Conservation (phyloP, 2,888 invertebrate species). For the Cephus runcator region DNA sequence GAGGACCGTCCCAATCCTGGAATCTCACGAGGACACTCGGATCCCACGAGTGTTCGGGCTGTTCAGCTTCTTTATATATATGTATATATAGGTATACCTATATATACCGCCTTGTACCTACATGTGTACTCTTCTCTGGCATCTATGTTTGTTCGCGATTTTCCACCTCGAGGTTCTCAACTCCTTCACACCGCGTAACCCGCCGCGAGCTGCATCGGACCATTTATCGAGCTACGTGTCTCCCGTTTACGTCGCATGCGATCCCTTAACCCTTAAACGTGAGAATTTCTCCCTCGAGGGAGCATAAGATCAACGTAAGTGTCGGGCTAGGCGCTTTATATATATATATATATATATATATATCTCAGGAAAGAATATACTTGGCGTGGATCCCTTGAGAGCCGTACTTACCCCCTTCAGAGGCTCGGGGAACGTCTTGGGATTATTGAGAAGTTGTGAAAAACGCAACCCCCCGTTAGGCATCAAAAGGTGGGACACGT, state of each 20-base stretch:
- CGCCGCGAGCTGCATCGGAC: background rate
- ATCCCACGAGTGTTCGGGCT: background rate
- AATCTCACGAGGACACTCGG: constrained; percentile 23
- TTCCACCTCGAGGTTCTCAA: background rate
- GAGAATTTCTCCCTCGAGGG: background rate
- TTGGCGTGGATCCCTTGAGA: background rate
- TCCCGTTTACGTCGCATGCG: background rate
- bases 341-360: background rate
- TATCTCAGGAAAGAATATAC: background rate
- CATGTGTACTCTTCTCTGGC: background rate
- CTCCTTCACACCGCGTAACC: background rate
- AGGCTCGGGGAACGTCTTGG: background rate
- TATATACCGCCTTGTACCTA: background rate
- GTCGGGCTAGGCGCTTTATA: background rate
- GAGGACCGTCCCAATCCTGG: constrained; percentile 45
- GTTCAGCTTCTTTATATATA: background rate
- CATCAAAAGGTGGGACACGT: background rate
- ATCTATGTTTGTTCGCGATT: background rate
- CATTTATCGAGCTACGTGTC: background rate
- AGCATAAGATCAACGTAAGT: background rate
- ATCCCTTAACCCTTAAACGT: background rate
- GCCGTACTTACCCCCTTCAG: background rate
- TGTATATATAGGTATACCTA: background rate
- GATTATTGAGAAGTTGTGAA: background rate
- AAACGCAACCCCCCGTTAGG: background rate